Evolutionary conservation across 2,113 vertebrate species (phyloP).

Genomic region (Aptenodytes forsteri): DNA sequence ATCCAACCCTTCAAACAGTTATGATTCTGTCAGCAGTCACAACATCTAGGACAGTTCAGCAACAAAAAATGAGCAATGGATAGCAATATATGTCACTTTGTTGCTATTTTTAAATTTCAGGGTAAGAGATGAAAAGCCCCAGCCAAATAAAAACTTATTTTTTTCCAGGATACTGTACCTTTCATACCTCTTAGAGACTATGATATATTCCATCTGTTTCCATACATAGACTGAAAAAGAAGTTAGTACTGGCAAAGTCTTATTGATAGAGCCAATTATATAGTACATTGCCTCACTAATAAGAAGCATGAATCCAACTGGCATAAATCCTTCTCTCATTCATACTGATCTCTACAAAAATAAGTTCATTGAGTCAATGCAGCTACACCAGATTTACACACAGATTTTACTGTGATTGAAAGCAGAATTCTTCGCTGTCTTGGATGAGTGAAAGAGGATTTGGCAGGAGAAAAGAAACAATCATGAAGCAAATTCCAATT

Average conservation of each 20-base stretch:
- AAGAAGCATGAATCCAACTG: constrained; percentile 1
- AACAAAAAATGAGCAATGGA: neutral
- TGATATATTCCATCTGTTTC: neutral
- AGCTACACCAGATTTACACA: constrained; percentile 1
- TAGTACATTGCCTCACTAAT: constrained; percentile 20
- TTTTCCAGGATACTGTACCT: neutral
- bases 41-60: neutral
- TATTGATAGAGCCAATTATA: constrained; percentile 1
- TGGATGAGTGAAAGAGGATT: constrained; percentile 39
- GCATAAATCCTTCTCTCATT: constrained; percentile 28
- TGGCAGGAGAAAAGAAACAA: constrained; percentile 40
- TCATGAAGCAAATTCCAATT: neutral
- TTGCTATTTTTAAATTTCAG: neutral
- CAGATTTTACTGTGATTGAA: neutral
- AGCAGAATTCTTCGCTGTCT: neutral
- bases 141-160: neutral
- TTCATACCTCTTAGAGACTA: neutral
- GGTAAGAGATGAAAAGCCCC: neutral
- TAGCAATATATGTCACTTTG: neutral
- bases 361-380: neutral
- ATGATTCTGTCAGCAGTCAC: neutral
- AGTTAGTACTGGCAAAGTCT: neutral
- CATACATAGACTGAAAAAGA: neutral
- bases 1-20: neutral
- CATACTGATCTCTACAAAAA: constrained; percentile 17